Conservation (phyloP, 2,113 vertebrate species). For the Pachyramphus minor region DNA sequence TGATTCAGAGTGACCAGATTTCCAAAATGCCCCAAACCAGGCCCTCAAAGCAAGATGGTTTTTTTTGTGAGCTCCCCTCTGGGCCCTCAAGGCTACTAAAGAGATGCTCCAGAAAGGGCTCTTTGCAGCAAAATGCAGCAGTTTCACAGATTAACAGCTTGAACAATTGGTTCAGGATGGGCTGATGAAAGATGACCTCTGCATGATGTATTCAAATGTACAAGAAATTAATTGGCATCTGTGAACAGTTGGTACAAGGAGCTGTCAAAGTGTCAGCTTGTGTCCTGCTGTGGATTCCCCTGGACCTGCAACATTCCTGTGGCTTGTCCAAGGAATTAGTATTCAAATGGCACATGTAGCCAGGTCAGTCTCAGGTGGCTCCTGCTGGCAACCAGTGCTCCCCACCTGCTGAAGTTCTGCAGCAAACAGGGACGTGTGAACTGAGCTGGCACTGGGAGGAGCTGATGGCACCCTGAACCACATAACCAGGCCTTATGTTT, state of each 20-base stretch:
- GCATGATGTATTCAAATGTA: not conserved
- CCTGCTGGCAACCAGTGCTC: not conserved
- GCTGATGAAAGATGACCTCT: not conserved
- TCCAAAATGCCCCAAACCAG: slow-evolving; percentile 34
- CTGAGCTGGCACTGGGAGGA: not conserved
- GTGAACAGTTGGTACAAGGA: not conserved
- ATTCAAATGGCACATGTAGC: not conserved
- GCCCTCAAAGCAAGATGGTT: not conserved
- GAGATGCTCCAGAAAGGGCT: not conserved
- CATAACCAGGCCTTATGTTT: not conserved
- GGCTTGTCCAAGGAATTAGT: not conserved
- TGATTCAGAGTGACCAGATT: slow-evolving; percentile 31
- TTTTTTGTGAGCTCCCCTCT: not conserved
- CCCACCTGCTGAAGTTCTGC: not conserved
- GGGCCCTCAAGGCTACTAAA: not conserved
- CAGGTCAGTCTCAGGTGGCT: not conserved
- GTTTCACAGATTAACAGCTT: slow-evolving; percentile 27
- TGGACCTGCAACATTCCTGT: not conserved
- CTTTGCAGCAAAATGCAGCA: not conserved
- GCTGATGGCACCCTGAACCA: not conserved
- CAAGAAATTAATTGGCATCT: not conserved
- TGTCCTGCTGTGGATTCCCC: not conserved
- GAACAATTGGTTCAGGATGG: not conserved
- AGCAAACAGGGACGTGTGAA: not conserved
- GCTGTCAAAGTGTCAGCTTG: not conserved